Percentiles rank a stretch among this genome's conserved stretches.
These are phyloP conservation scores for Acanthornis magna DNA, from an alignment of 2,797 vertebrate species.

Conservation along the genomic window DNA sequence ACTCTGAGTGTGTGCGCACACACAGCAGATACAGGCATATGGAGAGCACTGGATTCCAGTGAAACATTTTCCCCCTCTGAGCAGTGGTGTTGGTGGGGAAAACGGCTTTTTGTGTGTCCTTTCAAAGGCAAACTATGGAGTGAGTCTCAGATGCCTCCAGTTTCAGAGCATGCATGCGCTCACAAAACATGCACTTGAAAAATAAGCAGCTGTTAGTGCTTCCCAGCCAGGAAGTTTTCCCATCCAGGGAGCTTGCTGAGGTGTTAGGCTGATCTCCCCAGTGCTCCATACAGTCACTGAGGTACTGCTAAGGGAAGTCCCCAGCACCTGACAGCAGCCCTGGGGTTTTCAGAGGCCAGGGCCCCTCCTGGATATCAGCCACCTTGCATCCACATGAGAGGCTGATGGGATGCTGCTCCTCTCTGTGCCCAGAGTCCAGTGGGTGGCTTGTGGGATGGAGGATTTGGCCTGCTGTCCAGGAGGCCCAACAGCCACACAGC, in stretches of 20 bases:
- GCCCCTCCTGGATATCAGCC: too few relatives aligned
- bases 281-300: background rate
- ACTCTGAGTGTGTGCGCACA: background rate
- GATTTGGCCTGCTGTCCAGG: background rate
- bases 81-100: background rate
- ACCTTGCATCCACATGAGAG: accelerated
- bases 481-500: background rate
- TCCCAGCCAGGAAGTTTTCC: background rate
- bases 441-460: background rate
- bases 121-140: background rate
- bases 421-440: background rate
- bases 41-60: slow-evolving; percentile 6
- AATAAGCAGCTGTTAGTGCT: background rate
- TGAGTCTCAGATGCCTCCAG: background rate
- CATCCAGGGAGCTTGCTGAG: accelerated
- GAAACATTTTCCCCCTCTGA: background rate
- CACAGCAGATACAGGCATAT: background rate
- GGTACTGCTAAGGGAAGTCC: background rate
- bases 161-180: accelerated
- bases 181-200: accelerated
- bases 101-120: background rate
- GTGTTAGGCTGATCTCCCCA: background rate
- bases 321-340: background rate
- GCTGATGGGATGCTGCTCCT: background rate
- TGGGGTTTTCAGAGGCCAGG: background rate